A percentile compares a stretch with the other conserved stretches of the same genome.
Evolutionary conservation across 2,113 vertebrate genomes (phyloP).

Genomic region (Rhabdornis inornatus): DNA sequence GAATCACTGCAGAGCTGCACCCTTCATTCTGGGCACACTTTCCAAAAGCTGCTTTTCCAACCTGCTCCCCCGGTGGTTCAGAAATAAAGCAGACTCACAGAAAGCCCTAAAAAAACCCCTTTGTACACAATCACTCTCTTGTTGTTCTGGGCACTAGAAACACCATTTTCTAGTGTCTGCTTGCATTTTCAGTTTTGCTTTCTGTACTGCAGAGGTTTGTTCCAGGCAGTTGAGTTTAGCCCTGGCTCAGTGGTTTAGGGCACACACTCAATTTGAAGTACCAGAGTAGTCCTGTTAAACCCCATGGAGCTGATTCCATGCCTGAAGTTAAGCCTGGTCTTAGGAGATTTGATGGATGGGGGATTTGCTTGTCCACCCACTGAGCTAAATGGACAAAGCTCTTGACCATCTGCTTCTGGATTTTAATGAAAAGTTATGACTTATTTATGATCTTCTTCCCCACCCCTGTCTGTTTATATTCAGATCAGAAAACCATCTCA

Average conservation of each 20-base stretch:
- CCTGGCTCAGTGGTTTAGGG: neutral
- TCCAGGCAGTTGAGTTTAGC: neutral
- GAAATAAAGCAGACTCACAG: slow-evolving; percentile 70
- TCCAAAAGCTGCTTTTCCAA: slow-evolving; percentile 68
- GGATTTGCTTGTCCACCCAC: neutral
- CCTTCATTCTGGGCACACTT: neutral
- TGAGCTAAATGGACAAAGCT: neutral
- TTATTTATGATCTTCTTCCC: slow-evolving; percentile 9
- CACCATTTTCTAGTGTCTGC: neutral
- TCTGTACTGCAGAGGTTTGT: neutral
- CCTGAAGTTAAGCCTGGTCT: neutral
- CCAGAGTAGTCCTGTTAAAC: neutral
- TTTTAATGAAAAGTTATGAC: slow-evolving; percentile 33
- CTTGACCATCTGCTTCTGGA: slow-evolving; percentile 13
- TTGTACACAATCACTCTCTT: slow-evolving; percentile 57
- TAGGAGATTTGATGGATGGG: neutral
- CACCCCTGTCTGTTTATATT: slow-evolving; percentile 21
- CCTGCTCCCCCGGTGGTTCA: slow-evolving; percentile 7
- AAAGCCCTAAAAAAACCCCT: neutral
- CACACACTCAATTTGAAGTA: neutral
- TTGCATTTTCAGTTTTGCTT: slow-evolving; percentile 25
- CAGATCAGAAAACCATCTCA: slow-evolving; percentile 16
- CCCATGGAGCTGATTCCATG: neutral
- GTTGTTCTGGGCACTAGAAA: slow-evolving; percentile 61
- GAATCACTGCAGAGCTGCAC: slow-evolving; percentile 58